Evolutionary conservation across 1,140 invertebrate genomes (phyloP).

Genomic region (Cydia pomonella): DNA sequence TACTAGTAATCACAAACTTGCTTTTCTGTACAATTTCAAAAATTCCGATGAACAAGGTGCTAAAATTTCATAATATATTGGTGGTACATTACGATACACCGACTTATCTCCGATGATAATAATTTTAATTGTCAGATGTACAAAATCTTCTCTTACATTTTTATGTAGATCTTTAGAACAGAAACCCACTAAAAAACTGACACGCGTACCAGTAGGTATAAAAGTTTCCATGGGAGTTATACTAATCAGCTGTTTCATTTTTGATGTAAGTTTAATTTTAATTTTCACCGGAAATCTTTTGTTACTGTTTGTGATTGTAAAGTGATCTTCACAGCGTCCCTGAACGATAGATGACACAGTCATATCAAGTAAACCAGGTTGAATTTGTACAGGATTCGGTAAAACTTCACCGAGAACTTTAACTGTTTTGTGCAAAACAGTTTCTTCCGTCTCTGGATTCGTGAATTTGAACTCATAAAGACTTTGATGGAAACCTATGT

Average conservation of each 20-base stretch:
- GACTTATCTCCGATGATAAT: slow-evolving; percentile 49
- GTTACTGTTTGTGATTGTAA: slow-evolving; percentile 58
- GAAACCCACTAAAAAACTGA: slow-evolving; percentile 48
- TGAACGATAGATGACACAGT: slow-evolving; percentile 47
- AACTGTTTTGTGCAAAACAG: slow-evolving; percentile 51
- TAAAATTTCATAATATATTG: slow-evolving; percentile 69
- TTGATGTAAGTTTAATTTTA: slow-evolving; percentile 56
- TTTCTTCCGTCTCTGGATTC: slow-evolving; percentile 45
- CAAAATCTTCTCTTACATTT: slow-evolving; percentile 42
- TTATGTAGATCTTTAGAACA: slow-evolving; percentile 47
- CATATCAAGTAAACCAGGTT: slow-evolving; percentile 63
- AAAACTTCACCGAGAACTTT: slow-evolving; percentile 63
- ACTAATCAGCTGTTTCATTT: slow-evolving; percentile 59
- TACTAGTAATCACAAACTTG: slow-evolving; percentile 40
- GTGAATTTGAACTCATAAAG: slow-evolving; percentile 61
- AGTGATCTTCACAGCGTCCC: slow-evolving; percentile 55
- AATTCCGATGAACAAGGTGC: slow-evolving; percentile 59
- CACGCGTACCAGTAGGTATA: slow-evolving; percentile 44
- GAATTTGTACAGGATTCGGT: slow-evolving; percentile 57
- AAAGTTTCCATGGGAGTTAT: slow-evolving; percentile 56
- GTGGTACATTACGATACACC: slow-evolving; percentile 57
- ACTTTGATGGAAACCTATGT: slow-evolving; percentile 60
- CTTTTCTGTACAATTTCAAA: slow-evolving; percentile 48
- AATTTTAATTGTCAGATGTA: slow-evolving; percentile 70
- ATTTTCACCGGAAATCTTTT: slow-evolving; percentile 52